Base-by-base conservation (phyloP, 2,888 invertebrate species). In the Oligia strigilis region DNA sequence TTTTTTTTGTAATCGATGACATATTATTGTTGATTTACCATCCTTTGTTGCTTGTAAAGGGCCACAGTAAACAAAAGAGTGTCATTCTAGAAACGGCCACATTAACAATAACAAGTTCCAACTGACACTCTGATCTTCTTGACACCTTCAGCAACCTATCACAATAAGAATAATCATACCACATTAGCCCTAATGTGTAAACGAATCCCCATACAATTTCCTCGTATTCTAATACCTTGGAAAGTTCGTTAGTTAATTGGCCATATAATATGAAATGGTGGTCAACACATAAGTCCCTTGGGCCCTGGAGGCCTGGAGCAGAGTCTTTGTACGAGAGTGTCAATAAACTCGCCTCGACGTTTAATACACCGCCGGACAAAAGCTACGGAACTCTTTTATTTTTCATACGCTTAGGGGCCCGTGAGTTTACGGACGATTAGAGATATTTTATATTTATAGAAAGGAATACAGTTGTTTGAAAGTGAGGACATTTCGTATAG, bases 321-420 rank as follows among this genome's bases (percentile, higher is more conserved):
- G 40, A 46, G 46, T 64, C 80, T 84, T 81, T 80, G 75, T 88
- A 82, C 78, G 78, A 78, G 86, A 80, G 88, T 90, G 91, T 89
- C 90, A 90, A 91, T 91, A 91, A 91, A 91, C 90, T 85, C 80
- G 78, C 72, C 62, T 80, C 80, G 75, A 83, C 85, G 80, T 87
- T 89, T 90, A 90, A 87, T 91, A 91, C 84, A 90, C 84, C 89
- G 87, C 77, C 87, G 82, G 80, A 89, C 89, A 90, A 90, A 90
- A 86, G 88, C 85, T 72, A 66, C 49, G 74, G 75, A 83, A 90
- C 87, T 89, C 89, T 87, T 91, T 92, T 91, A 88, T 90, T 91
- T 91, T 90, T 86, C 85, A 89, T 84, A 83, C 73, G 74, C 77
- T 89, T 88, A 88, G 90, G 92, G 91, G 84, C 80, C 91, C 78